Evolutionary conservation across 1,140 invertebrate genomes (phyloP).

Genomic region (Pogonus chalceus): DNA sequence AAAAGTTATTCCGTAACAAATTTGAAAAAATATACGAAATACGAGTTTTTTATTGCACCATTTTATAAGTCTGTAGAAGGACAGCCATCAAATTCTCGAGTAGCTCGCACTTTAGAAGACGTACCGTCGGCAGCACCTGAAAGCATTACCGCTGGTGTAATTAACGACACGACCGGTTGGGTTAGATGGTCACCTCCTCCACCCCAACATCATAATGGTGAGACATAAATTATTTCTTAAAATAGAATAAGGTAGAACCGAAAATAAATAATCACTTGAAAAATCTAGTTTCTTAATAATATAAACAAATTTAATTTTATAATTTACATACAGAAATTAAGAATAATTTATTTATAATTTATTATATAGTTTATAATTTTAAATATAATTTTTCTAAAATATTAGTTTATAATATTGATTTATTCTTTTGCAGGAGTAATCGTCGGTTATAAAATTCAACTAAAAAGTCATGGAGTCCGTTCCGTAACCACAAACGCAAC

Average conservation of each 20-base stretch:
- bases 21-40: constrained; percentile 72
- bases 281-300: too few species aligned
- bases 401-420: too few species aligned
- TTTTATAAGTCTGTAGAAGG: constrained; percentile 77
- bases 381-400: too few species aligned
- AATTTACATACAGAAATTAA: too few species aligned
- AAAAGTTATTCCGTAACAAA: constrained; percentile 53
- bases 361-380: too few species aligned
- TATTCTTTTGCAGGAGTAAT: constrained; percentile 38
- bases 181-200: constrained; percentile 74
- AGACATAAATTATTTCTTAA: not conserved
- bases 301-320: too few species aligned
- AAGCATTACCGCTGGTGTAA: constrained; percentile 70
- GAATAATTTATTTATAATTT: too few species aligned
- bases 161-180: constrained; percentile 63
- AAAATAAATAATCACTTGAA: too few species aligned
- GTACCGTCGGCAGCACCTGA: constrained; percentile 72
- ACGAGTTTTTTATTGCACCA: constrained; percentile 82
- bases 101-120: constrained; percentile 60
- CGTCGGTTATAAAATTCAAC: constrained; percentile 65
- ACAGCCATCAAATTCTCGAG: constrained; percentile 64
- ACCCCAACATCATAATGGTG: constrained; percentile 66
- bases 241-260: not conserved
- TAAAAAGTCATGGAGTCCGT: constrained; percentile 24
- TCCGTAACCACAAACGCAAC: constrained; percentile 59